Evolutionary conservation across 2,797 vertebrate genomes (phyloP).

Genomic region (Geotrypetes seraphini): DNA sequence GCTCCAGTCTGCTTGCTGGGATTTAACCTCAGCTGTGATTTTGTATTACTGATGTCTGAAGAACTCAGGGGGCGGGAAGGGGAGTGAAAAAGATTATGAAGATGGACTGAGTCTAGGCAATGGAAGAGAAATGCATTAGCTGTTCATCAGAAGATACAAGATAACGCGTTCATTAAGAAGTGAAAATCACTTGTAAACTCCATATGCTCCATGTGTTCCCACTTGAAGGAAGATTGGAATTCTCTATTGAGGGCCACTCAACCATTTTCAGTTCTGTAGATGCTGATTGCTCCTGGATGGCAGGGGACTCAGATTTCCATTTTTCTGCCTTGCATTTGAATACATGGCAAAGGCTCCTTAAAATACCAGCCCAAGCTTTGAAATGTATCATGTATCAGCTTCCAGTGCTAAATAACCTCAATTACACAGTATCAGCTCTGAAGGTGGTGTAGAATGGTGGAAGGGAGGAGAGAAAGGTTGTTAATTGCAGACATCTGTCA

Average conservation of each 20-base stretch:
- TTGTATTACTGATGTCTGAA: accelerated
- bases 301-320: background rate
- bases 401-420: background rate
- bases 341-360: background rate
- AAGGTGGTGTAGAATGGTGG: background rate
- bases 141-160: background rate
- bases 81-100: background rate
- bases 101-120: background rate
- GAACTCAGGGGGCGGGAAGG: background rate
- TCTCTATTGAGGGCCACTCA: background rate
- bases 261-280: background rate
- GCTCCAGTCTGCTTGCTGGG: accelerated
- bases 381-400: background rate
- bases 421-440: background rate
- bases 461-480: conserved; percentile 1
- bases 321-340: background rate
- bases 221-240: background rate
- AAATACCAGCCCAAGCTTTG: background rate
- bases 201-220: background rate
- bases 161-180: background rate
- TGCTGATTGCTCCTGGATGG: background rate
- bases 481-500: conserved; percentile 10
- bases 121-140: background rate
- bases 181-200: background rate
- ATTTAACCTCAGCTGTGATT: background rate